Evolutionary conservation across 2,888 invertebrate species (phyloP).

Genomic region (Meteorus cinctellus): DNA sequence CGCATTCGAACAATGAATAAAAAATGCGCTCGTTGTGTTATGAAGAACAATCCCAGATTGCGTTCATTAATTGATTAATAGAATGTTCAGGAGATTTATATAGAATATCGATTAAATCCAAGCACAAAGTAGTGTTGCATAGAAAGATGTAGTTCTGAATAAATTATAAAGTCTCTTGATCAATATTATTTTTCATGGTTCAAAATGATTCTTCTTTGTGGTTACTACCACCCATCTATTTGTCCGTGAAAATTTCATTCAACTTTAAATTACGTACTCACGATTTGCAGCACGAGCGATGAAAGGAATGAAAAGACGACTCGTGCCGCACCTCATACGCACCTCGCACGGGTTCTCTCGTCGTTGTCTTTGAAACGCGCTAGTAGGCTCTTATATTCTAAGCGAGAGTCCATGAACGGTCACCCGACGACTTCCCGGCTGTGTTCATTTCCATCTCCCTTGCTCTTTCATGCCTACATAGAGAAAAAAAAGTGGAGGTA

Average conservation of each 20-base stretch:
- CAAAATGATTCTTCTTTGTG: too few species aligned
- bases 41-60: too few species aligned
- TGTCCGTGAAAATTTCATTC: constrained; percentile 21
- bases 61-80: too few species aligned
- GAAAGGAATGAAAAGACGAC: background rate
- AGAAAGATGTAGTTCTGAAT: too few species aligned
- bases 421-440: constrained; percentile 29
- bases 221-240: background rate
- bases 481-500: constrained; percentile 17
- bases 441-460: constrained; percentile 23
- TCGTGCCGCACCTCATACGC: constrained; percentile 28
- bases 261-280: background rate
- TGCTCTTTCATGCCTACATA: background rate
- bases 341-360: constrained; percentile 20
- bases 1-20: too few species aligned
- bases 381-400: background rate
- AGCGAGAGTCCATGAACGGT: constrained; percentile 40
- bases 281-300: constrained; percentile 2
- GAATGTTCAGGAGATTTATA: too few species aligned
- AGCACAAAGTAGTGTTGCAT: too few species aligned
- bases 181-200: too few species aligned
- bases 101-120: too few species aligned
- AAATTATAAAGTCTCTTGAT: too few species aligned
- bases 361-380: constrained; percentile 4
- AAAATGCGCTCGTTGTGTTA: too few species aligned